Base-by-base conservation (phyloP, 2,888 invertebrate species). In the Orthonychiurus folsomi region DNA sequence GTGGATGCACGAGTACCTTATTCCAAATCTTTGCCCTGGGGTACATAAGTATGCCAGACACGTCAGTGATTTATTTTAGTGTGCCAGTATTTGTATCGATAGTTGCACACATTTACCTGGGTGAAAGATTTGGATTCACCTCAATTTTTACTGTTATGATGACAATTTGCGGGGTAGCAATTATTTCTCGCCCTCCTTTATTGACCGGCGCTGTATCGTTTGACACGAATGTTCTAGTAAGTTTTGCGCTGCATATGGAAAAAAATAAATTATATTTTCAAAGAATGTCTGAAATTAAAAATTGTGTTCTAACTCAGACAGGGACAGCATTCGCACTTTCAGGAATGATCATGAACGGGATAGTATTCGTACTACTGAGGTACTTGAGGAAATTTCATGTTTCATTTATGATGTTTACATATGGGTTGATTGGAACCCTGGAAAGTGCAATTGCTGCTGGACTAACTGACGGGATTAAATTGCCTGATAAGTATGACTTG, bases 31-130 rank as follows among this genome's bases (percentile, higher is more conserved):
- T 63, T 50, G 63, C 69, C 2, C 56, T 70, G 23, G 59, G 63
- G 20, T 70, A 68, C 60, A 53, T 69, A 27, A 64, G 62, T 2
- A 60, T 69, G 18, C 68, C 64, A 12, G 69, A 69, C 54, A 60
- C 66, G 1, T 62, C 67, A 18, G 67, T 69, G 12, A 60, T 63
- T 47, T 24, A 57, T 1, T 57, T 57, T 18, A 37, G 47, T n/a
- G 48, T 48, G 9, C 69, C 69, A 0, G 70, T 69, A 25, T 69
- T 70, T 52, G 67, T 69, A 0, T 63, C 66, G 9, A 59, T 69
- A 47, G 59, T 70, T 23, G 68, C 68, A 1, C 67, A 65, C 27
- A 59, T 66, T 53, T 68, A 61, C 50, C 56, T 70, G 9, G 59
- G 59, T 37, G 69, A 66, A 37, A 65, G 63, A 64, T 62, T 63